Percentiles rank a stretch among this genome's conserved stretches.
phyloP scores from a whole-genome alignment of 1,140 invertebrate species.

The Maniola jurtina region DNA sequence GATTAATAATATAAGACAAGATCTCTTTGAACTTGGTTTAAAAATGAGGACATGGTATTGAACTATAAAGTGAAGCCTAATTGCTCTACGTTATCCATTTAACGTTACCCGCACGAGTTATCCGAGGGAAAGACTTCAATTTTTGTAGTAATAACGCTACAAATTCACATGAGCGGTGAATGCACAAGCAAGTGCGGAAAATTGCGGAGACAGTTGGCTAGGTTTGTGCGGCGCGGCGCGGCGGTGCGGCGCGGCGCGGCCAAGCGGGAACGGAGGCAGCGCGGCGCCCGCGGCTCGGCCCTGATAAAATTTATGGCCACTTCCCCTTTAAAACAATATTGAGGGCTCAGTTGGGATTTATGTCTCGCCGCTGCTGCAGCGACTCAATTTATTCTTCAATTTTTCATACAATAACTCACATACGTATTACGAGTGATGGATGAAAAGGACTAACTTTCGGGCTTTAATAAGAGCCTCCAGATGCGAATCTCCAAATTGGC shows the following conservation, averaged over 20 bases:
- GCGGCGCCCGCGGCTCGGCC: slow-evolving; percentile 56
- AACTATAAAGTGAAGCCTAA: background rate
- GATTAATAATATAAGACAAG: too few species aligned
- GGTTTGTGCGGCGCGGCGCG: slow-evolving; percentile 23
- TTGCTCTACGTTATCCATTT: slow-evolving; percentile 2
- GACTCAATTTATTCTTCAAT: slow-evolving; percentile 79
- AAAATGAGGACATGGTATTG: background rate
- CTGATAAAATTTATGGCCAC: slow-evolving; percentile 80
- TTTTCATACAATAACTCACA: slow-evolving; percentile 79
- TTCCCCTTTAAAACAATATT: slow-evolving; percentile 79
- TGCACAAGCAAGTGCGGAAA: slow-evolving; percentile 65
- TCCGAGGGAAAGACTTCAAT: slow-evolving; percentile 47
- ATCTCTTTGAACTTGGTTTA: too few species aligned
- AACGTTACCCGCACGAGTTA: slow-evolving; percentile 5
- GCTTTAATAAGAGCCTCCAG: slow-evolving; percentile 78
- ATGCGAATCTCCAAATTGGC: slow-evolving; percentile 79
- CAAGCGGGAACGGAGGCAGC: slow-evolving; percentile 38
- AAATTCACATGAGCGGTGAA: slow-evolving; percentile 58
- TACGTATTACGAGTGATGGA: slow-evolving; percentile 79
- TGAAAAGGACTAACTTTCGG: slow-evolving; percentile 79
- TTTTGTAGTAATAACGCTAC: slow-evolving; percentile 53
- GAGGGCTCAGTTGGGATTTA: slow-evolving; percentile 79
- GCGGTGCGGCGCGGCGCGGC: slow-evolving; percentile 34
- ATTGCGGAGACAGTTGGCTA: slow-evolving; percentile 58
- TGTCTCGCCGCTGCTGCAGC: slow-evolving; percentile 77